phyloP scores from a whole-genome alignment of 2,797 vertebrate genomes.

The Cercopithecus mitis region DNA sequence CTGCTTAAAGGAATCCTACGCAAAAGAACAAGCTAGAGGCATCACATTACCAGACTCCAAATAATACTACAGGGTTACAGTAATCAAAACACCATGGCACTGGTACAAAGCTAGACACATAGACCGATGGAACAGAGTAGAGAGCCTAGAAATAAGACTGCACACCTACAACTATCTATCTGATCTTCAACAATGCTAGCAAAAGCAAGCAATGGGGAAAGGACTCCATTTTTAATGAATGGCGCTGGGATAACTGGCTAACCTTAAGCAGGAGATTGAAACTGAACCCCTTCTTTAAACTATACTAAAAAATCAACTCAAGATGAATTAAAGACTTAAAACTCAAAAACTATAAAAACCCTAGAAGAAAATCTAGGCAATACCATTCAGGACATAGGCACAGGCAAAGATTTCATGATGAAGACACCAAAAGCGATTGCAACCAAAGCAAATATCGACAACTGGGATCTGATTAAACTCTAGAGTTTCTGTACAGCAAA shows the following conservation, averaged over 20 bases:
- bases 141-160: neutral
- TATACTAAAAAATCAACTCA: neutral
- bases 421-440: neutral
- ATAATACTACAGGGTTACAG: neutral
- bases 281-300: neutral
- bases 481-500: neutral
- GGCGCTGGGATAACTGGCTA: neutral
- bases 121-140: neutral
- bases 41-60: neutral
- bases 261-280: neutral
- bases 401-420: too few relatives aligned
- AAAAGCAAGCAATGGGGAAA: neutral
- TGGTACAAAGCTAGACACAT: too few relatives aligned
- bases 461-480: neutral
- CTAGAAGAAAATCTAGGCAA: too few relatives aligned
- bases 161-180: neutral
- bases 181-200: neutral
- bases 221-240: neutral
- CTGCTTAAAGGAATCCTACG: neutral
- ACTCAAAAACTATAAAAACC: too few relatives aligned
- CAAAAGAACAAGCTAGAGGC: neutral
- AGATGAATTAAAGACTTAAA: neutral
- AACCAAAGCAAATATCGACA: neutral
- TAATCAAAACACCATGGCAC: neutral
- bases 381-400: too few relatives aligned